phyloP scores from a whole-genome alignment of 2,797 vertebrate species.

The Labroides dimidiatus region DNA sequence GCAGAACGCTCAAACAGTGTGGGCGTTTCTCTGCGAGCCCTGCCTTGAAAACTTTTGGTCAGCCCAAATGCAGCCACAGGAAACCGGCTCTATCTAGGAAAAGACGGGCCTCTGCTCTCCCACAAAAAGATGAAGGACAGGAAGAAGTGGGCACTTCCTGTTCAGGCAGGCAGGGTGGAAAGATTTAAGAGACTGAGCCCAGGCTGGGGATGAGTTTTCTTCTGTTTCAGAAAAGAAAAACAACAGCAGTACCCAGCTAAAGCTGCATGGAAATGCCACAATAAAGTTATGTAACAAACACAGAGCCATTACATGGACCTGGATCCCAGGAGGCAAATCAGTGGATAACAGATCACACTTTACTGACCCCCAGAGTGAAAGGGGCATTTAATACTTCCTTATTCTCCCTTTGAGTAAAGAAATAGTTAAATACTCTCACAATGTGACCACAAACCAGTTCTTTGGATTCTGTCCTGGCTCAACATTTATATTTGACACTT shows the following conservation, averaged over 20 bases:
- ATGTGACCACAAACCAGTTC: constrained; percentile 25
- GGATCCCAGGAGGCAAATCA: constrained; percentile 19
- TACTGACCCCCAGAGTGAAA: constrained; percentile 8
- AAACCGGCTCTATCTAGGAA: constrained; percentile 67
- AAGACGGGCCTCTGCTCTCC: constrained; percentile 52
- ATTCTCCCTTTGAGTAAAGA: constrained; percentile 18
- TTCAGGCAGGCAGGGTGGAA: constrained; percentile 51
- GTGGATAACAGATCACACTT: constrained; percentile 20
- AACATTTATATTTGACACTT: constrained; percentile 40
- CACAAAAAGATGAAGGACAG: constrained; percentile 63
- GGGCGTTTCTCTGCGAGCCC: constrained; percentile 49
- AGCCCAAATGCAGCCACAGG: constrained; percentile 61
- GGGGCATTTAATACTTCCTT: constrained; percentile 4
- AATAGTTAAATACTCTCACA: constrained; percentile 26
- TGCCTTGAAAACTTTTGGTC: constrained; percentile 41
- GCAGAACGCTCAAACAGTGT: constrained; percentile 57
- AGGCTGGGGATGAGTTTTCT: neutral
- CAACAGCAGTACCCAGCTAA: neutral
- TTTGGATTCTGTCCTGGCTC: constrained; percentile 17
- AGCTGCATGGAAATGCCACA: constrained; percentile 19
- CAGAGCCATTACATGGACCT: constrained; percentile 15
- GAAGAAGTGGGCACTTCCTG: constrained; percentile 76
- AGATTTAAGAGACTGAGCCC: constrained; percentile 21
- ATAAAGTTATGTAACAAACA: constrained; percentile 44
- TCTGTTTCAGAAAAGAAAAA: neutral